phyloP scores from a whole-genome alignment of 2,888 invertebrate species.

The Alviniconcha strummeri region DNA sequence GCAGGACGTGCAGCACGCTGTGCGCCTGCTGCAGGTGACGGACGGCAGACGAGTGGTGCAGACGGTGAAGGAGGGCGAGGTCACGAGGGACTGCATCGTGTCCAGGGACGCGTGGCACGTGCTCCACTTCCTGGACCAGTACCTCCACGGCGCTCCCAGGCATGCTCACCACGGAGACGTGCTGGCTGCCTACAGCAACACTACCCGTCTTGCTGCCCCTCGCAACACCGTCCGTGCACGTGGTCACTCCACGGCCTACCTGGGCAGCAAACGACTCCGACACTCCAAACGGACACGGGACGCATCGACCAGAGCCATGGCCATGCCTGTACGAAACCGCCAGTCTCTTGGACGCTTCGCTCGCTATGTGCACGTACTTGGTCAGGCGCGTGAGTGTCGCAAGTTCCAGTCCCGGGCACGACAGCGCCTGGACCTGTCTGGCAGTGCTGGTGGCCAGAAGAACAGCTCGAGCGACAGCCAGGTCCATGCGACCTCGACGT shows the following conservation, averaged over 20 bases:
- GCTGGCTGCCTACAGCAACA: conserved; percentile 28
- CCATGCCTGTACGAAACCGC: not conserved
- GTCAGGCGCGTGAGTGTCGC: conserved; percentile 26
- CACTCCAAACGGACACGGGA: not conserved
- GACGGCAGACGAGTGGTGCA: conserved; percentile 56
- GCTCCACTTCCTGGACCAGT: conserved; percentile 49
- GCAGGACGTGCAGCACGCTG: conserved; percentile 32
- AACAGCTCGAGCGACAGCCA: not conserved
- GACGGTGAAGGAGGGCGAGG: conserved; percentile 52
- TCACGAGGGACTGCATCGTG: conserved; percentile 56
- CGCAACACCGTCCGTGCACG: too few relatives aligned
- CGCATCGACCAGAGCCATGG: not conserved
- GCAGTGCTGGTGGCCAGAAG: too few relatives aligned
- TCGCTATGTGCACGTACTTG: conserved; percentile 14
- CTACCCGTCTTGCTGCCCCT: not conserved
- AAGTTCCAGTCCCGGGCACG: conserved; percentile 13
- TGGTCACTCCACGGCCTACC: too few relatives aligned
- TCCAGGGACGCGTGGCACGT: conserved; percentile 46
- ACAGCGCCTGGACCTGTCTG: not conserved
- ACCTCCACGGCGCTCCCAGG: not conserved
- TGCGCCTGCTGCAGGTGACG: conserved; percentile 51
- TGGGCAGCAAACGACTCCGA: too few relatives aligned
- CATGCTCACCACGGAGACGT: conserved; percentile 19
- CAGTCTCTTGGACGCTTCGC: conserved; percentile 22
- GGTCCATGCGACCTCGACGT: too few relatives aligned